These are phyloP conservation scores for Carcharodon carcharias DNA, from an alignment of 2,797 vertebrate species.

Conservation along the genomic window DNA sequence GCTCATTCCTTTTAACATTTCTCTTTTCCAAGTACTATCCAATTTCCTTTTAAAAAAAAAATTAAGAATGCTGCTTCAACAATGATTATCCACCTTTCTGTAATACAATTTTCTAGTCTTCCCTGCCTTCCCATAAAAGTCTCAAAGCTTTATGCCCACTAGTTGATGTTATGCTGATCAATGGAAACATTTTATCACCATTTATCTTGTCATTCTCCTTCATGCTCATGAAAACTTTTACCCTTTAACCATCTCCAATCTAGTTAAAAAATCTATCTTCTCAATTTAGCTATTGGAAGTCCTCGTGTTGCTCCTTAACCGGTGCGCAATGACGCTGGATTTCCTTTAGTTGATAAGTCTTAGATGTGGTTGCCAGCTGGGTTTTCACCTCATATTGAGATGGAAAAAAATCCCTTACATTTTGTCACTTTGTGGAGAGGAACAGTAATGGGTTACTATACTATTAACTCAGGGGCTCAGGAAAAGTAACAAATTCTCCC, in stretches of 20 bases:
- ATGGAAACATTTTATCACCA: not conserved
- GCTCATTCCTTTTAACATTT: not conserved
- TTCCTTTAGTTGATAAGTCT: not conserved
- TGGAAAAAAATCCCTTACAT: not conserved
- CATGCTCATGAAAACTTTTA: not conserved
- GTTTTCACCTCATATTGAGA: not conserved
- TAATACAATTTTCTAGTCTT: not conserved
- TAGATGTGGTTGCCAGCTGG: not conserved
- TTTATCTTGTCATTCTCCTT: not conserved
- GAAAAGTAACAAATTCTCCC: too few relatives aligned
- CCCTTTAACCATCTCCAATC: not conserved
- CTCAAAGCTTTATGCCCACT: not conserved
- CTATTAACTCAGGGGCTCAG: too few relatives aligned
- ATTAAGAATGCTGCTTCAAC: not conserved
- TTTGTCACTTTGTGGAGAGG: not conserved
- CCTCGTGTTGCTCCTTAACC: not conserved
- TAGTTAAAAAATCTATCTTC: not conserved
- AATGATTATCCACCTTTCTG: not conserved
- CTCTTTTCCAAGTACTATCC: not conserved
- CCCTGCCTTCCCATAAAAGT: not conserved
- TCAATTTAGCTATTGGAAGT: not conserved
- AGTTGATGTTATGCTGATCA: not conserved
- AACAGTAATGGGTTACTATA: not conserved
- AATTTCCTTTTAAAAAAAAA: not conserved
- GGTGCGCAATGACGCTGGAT: not conserved